phyloP scores from a whole-genome alignment of 2,797 vertebrate genomes.

The Diglossa cyanea region DNA sequence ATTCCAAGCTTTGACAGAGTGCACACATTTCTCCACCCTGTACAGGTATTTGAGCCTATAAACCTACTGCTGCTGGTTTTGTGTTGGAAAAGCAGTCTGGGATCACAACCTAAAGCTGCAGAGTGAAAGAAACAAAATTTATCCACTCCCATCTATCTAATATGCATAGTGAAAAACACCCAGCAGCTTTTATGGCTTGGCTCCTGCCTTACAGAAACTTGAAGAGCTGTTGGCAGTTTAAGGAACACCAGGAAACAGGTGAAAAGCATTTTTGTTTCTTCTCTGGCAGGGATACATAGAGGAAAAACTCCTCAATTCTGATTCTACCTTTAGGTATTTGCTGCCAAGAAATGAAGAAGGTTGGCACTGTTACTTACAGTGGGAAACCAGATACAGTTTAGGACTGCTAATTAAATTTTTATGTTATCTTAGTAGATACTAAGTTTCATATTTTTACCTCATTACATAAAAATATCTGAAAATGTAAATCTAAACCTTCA shows the following conservation, averaged over 20 bases:
- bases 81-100: background rate
- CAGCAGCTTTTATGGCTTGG: background rate
- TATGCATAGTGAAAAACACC: background rate
- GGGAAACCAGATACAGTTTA: background rate
- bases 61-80: background rate
- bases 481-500: background rate
- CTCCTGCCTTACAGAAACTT: background rate
- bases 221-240: background rate
- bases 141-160: background rate
- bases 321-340: background rate
- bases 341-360: background rate
- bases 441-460: background rate
- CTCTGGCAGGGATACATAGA: background rate
- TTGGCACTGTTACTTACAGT: background rate
- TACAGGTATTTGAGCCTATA: background rate
- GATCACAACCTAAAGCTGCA: background rate
- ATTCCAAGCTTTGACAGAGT: background rate
- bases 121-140: background rate
- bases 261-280: background rate
- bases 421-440: background rate
- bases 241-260: background rate
- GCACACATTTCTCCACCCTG: background rate
- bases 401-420: background rate
- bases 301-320: background rate
- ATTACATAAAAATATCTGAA: background rate